Base-by-base conservation (phyloP, 2,888 invertebrate genomes). In the Ochropacha duplaris region DNA sequence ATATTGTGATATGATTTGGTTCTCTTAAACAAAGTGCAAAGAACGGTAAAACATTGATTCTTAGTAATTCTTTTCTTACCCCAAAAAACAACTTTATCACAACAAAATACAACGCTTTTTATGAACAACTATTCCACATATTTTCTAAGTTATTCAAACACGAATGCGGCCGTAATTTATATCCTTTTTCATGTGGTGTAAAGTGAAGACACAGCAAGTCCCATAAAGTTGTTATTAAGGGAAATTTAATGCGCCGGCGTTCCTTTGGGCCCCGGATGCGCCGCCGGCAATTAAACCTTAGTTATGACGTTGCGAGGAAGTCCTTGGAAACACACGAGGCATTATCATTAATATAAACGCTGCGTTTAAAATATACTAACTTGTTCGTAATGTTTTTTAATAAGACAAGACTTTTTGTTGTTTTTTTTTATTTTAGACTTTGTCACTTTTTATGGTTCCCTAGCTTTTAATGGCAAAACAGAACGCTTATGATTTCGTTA, bases 221-320 rank as follows among this genome's bases (percentile, higher is more conserved):
- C 19, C 52, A 31, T 52, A 31, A 59, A 64, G 66, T 60, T 68
- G 65, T 74, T 74, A 74, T 72, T 71, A 70, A 75, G 73, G 69
- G 68, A 74, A 77, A 76, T 79, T 74, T 78, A 76, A 76, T 75
- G 73, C 58, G 31, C 44, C 44, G n/a, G n/a, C 44, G 72, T 72
- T 71, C 75, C 74, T 68, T 74, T 67, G 71, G 67, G 60, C 65
- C 69, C 54, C 70, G 75, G 76, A 76, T 70, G 75, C 62, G 66
- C 74, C 63, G 61, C 59, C 57, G 60, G 74, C 74, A 82, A 81
- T 83, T 83, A 81, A 79, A 76, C 68, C 74, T 81, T 81, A 81
- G 80, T 81, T 80, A 82, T 78, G 75, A 74, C 66, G 61, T 66
- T 59, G 59, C 57, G 59, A 57, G 62, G 62, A 64, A 64, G 63